Evolutionary conservation across 2,888 invertebrate species (phyloP).

Genomic region (Ommatoiulus sabulosus): DNA sequence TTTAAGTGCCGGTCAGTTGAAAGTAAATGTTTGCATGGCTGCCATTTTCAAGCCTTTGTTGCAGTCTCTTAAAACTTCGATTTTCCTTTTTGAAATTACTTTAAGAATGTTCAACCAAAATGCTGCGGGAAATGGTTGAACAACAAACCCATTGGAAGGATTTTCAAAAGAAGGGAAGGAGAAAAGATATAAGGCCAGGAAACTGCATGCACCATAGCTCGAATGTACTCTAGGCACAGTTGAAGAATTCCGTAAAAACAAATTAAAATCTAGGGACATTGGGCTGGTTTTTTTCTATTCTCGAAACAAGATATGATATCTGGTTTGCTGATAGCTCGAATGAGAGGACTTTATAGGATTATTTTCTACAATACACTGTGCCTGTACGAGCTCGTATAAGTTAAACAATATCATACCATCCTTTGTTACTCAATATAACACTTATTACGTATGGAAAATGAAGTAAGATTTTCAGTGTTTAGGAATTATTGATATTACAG

Average conservation of each 20-base stretch:
- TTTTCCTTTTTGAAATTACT: neutral
- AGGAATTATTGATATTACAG: too few species aligned
- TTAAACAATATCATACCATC: neutral
- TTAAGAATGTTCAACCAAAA: neutral
- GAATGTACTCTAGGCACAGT: neutral
- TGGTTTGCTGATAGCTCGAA: neutral
- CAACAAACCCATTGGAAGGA: conserved; percentile 2
- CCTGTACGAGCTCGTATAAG: neutral
- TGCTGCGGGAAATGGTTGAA: neutral
- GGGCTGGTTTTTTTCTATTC: neutral
- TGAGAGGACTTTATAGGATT: neutral
- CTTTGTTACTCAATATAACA: neutral
- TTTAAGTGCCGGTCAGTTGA: neutral
- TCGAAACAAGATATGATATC: neutral
- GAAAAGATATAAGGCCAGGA: neutral
- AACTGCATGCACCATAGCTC: neutral
- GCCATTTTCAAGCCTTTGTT: conserved; percentile 5
- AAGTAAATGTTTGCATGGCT: neutral
- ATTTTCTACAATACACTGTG: neutral
- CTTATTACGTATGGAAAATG: neutral
- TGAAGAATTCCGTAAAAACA: neutral
- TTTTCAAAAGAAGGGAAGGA: neutral
- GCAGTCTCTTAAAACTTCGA: neutral
- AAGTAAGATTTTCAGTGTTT: too few species aligned
- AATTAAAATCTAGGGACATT: neutral